Evolutionary conservation across 2,888 invertebrate genomes (phyloP), one percentile per base, ranked within the genome.

Genomic region (Perizoma flavofasciatum): DNA sequence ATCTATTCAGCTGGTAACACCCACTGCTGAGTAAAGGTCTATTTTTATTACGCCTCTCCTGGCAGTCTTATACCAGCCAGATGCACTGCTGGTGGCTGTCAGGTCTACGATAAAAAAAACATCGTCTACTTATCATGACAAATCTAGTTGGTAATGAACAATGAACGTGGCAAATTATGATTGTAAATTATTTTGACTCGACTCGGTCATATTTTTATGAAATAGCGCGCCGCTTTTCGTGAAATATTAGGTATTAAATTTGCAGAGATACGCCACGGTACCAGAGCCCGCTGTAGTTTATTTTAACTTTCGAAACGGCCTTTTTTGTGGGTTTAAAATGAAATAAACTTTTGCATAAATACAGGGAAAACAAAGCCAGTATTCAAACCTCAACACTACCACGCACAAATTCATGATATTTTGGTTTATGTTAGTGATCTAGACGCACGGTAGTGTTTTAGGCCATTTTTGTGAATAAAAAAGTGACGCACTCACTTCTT

Each of bases 171-270:
- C 46, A 56, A 55, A 56, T 61, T 61, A 53, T 33, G 52, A 61
- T 46, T 56, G 52, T 61, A 61, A 61, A 60, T 60, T 60, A 60
- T 60, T 60, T 60, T 55, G 47, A 55, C 51, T 55, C 43, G 49
- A 37, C 52, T 22, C 37, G 37, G 34, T 47, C 56, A 46, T 51
- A 46, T 59, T 50, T 61, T 61, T 56, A 46, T 52, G 43, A 11
- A 53, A 46, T 39, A 48, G 33, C 35, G 46, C 46, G 49, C 49
- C 49, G 44, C 54, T 59, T 49, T 45, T 41, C 49, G 59, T 55
- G 51, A 62, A 55, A 58, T 62, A 62, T 62, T 62, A 58, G 45
- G 62, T 55, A 62, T 62, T 61, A 61, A 57, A 61, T 62, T 62
- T 55, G 51, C 55, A 54, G 54, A 61, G 61, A 58, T 61, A 61